Base-by-base conservation (phyloP, 1,140 invertebrate genomes). In the Eumaeus atala region DNA sequence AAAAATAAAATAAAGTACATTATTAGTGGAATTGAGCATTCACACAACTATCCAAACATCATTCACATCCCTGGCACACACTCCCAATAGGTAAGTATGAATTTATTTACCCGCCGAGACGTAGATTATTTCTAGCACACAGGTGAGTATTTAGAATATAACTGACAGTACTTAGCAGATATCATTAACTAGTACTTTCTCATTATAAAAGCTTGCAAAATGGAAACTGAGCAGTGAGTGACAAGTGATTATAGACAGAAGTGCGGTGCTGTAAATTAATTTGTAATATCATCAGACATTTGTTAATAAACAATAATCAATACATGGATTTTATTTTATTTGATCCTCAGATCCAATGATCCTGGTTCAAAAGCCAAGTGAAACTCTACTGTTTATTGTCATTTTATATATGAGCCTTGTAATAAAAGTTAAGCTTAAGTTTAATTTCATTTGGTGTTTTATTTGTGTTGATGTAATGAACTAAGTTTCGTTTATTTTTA, bases 171-270 rank as follows among this genome's bases (percentile, higher is more conserved):
- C 28, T n/a, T n/a, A n/a, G 12, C 34, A n/a, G 54, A 55, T 59
- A 59, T 28, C 6, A 28, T 68, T 77, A 74, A 79, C 59, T 55
- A 66, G 56, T 59, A 51, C 55, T 74, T 82, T 82, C 72, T 77
- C 72, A 61, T 79, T 72, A 71, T 74, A 78, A 81, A 84, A 78
- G 79, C 78, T 82, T 84, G 78, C 79, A 80, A 85, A 85, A 83
- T 66, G 77, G 79, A 66, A 82, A 74, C 74, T 72, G 71, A 82
- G 64, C 61, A 73, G 77, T 79, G 79, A 72, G 74, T 78, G 75
- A 71, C 66, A 67, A 66, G 77, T 76, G 73, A 56, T 63, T 68
- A 64, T 60, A 61, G 72, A 79, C 67, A 50, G 61, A 59, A 70
- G 76, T 81, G 76, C 65, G 78, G 77, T 80, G 77, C 56, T 67